Conservation (phyloP, 37 sponge, comb jelly and placozoan species). For the Beroe forskalii region DNA sequence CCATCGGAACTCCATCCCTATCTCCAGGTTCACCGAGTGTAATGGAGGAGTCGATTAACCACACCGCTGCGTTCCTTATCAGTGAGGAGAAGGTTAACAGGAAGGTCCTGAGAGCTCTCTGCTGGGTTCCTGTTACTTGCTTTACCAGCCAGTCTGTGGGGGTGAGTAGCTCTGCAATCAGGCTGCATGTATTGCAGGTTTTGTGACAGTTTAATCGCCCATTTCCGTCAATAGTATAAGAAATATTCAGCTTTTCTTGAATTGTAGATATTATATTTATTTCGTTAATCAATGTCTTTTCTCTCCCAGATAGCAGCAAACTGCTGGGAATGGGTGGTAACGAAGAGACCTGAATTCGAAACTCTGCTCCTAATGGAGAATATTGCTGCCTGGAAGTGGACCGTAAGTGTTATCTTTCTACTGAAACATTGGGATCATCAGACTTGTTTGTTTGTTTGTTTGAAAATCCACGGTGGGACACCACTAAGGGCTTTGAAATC, state of each 20-base stretch:
- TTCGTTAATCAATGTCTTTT: neutral
- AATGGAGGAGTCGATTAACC: conserved; percentile 25
- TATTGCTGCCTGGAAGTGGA: conserved; percentile 60
- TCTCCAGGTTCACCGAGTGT: neutral
- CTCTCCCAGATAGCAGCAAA: conserved; percentile 15
- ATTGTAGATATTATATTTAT: no score
- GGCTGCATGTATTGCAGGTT: neutral
- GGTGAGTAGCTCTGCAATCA: neutral
- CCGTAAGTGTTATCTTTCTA: conserved; percentile 26
- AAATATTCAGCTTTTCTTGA: no score
- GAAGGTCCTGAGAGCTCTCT: conserved; percentile 11
- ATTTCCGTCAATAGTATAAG: no score
- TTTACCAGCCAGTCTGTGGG: conserved; percentile 28
- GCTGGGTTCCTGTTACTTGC: conserved; percentile 53
- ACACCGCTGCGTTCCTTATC: conserved; percentile 49
- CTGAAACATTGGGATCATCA: no score
- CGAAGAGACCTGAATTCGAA: conserved; percentile 52
- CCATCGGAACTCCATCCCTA: no score
- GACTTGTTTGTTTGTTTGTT: no score
- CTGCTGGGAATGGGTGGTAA: conserved; percentile 55
- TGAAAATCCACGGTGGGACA: no score
- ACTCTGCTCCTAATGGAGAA: conserved; percentile 60
- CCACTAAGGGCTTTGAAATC: no score
- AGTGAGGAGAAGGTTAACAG: conserved; percentile 33
- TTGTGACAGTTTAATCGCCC: neutral